These are phyloP conservation scores for Hirundichthys speculiger DNA, from an alignment of 2,113 vertebrate genomes.

Conservation along the genomic window DNA sequence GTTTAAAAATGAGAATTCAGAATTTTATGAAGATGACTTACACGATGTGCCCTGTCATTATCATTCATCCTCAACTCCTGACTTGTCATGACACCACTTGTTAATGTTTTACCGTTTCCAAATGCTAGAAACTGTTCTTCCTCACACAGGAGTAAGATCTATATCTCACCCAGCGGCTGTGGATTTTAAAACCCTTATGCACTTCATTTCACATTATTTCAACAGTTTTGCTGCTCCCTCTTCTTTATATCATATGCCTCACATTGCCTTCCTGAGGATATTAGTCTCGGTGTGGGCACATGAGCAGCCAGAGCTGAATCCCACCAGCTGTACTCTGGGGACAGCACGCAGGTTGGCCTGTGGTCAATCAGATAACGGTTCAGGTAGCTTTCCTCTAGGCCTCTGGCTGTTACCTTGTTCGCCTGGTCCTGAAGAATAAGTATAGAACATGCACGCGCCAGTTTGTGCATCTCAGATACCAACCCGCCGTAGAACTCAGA, in stretches of 20 bases:
- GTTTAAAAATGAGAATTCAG: slow-evolving; percentile 5
- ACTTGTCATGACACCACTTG: background rate
- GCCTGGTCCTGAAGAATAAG: slow-evolving; percentile 77
- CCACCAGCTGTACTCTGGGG: slow-evolving; percentile 84
- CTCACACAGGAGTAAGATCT: no score
- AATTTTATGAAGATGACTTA: slow-evolving; percentile 6
- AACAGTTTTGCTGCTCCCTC: slow-evolving; percentile 47
- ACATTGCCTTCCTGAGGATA: slow-evolving; percentile 71
- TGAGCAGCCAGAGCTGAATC: slow-evolving; percentile 56
- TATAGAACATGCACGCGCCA: slow-evolving; percentile 71
- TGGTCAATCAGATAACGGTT: slow-evolving; percentile 80
- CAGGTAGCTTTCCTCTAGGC: slow-evolving; percentile 82
- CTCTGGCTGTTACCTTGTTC: slow-evolving; percentile 60
- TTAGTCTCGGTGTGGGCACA: slow-evolving; percentile 65
- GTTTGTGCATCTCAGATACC: slow-evolving; percentile 68
- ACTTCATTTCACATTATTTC: background rate
- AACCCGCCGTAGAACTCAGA: slow-evolving; percentile 79
- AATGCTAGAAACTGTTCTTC: background rate
- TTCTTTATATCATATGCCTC: slow-evolving; percentile 38
- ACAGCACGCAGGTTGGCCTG: slow-evolving; percentile 78
- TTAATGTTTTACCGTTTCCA: background rate
- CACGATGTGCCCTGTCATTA: slow-evolving; percentile 2
- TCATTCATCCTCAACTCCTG: background rate
- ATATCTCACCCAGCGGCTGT: no score
- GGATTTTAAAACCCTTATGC: background rate